Conservation (phyloP, 2,888 invertebrate genomes). For the Drosophila dives region DNA sequence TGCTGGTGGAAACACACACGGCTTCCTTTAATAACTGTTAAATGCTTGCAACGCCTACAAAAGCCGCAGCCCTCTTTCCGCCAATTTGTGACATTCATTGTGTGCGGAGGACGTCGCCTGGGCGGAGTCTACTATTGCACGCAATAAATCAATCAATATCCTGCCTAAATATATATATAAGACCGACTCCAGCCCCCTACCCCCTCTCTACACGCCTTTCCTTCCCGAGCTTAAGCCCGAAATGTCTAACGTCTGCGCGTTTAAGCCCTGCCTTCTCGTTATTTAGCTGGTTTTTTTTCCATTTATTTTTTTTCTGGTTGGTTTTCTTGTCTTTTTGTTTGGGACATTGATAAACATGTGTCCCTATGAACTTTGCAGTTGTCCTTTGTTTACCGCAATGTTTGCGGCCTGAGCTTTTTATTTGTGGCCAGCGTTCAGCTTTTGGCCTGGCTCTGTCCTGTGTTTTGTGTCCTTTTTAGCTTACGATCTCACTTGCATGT, state of each 20-base stretch:
- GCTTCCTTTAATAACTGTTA: conserved; percentile 45
- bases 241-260: conserved; percentile 57
- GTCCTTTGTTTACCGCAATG: conserved; percentile 64
- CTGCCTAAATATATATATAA: conserved; percentile 57
- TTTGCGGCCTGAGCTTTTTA: conserved; percentile 56
- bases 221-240: conserved; percentile 49
- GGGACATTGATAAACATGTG: conserved; percentile 68
- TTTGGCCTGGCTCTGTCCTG: conserved; percentile 2
- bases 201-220: conserved; percentile 16
- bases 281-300: conserved; percentile 39
- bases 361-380: conserved; percentile 62
- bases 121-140: conserved; percentile 43
- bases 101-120: conserved; percentile 43
- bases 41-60: conserved; percentile 35
- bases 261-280: conserved; percentile 39
- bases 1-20: not conserved
- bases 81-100: conserved; percentile 56
- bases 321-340: conserved; percentile 24
- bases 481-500: conserved; percentile 49
- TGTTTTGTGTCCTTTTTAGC: conserved; percentile 14
- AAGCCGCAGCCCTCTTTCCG: conserved; percentile 37
- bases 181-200: conserved; percentile 18
- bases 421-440: conserved; percentile 48
- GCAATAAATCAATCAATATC: conserved; percentile 65
- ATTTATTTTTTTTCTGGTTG: conserved; percentile 6